These are phyloP conservation scores for Machimus rusticus DNA, from an alignment of 2,888 invertebrate genomes.

Conservation along the genomic window DNA sequence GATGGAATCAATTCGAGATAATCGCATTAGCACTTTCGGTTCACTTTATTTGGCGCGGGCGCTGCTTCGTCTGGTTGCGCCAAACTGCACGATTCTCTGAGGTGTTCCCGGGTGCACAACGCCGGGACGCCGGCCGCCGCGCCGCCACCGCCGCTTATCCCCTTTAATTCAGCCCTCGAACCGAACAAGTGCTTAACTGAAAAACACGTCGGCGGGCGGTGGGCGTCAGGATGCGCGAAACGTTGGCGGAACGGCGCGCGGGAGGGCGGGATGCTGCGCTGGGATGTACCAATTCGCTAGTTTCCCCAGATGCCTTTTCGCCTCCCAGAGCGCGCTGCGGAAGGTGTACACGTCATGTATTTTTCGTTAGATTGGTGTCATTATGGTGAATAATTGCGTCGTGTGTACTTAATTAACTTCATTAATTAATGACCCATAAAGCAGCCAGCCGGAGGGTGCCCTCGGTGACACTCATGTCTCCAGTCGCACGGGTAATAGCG, in stretches of 20 bases:
- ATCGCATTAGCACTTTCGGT: slow-evolving; percentile 46
- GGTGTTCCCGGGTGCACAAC: not conserved
- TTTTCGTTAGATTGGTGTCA: slow-evolving; percentile 33
- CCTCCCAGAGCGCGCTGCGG: not conserved
- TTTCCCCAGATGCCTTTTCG: not conserved
- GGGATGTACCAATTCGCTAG: not conserved
- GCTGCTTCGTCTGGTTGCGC: not conserved
- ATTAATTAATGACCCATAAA: slow-evolving; percentile 40
- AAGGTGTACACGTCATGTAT: not conserved
- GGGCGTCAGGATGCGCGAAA: too few relatives aligned
- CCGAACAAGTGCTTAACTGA: slow-evolving; percentile 13
- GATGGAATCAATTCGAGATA: slow-evolving; percentile 45
- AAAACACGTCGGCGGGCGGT: not conserved
- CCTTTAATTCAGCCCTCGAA: not conserved
- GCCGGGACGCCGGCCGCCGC: not conserved
- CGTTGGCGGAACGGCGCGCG: not conserved
- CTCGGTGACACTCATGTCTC: slow-evolving; percentile 22
- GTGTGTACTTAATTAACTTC: slow-evolving; percentile 39
- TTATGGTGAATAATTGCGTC: slow-evolving; percentile 31
- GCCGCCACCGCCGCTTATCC: not conserved
- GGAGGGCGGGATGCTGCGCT: not conserved
- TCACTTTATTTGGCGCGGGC: slow-evolving; percentile 39
- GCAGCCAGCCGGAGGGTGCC: not conserved
- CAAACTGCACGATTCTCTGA: not conserved
- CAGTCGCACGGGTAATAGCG: slow-evolving; percentile 26